Percentiles rank a stretch among this genome's conserved stretches.
Conservation (phyloP, 1,140 invertebrate genomes). For the Drosophila equinoxialis region DNA sequence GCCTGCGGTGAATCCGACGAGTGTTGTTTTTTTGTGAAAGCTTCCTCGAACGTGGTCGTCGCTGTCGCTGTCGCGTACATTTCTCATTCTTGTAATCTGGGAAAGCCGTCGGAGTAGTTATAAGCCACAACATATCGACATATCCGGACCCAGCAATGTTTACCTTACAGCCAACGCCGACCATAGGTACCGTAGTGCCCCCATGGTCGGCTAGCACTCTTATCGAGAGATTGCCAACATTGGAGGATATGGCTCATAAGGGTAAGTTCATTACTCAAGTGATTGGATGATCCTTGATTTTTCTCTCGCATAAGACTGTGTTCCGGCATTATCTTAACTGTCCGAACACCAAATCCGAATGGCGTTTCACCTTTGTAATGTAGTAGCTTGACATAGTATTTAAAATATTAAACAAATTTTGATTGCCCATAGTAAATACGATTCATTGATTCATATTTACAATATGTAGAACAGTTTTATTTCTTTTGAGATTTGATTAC, state of each 20-base stretch:
- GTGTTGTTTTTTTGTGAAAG: conserved; percentile 13
- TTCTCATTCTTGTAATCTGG: background rate
- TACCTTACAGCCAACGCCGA: conserved; percentile 73
- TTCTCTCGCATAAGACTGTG: background rate
- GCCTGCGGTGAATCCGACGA: conserved; percentile 2
- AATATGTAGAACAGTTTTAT: no score
- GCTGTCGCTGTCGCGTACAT: background rate
- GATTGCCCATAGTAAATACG: no score
- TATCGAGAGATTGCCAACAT: conserved; percentile 72
- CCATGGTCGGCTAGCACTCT: conserved; percentile 76
- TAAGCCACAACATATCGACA: conserved; percentile 15
- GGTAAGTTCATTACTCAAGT: conserved; percentile 49
- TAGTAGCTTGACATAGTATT: no score
- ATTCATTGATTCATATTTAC: no score
- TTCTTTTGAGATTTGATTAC: background rate
- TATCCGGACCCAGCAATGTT: conserved; percentile 58
- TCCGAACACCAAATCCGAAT: no score
- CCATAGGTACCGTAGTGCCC: conserved; percentile 69
- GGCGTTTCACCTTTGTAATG: no score
- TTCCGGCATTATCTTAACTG: background rate
- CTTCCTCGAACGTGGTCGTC: background rate
- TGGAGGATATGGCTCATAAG: conserved; percentile 81
- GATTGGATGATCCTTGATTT: background rate
- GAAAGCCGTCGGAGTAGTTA: conserved; percentile 6
- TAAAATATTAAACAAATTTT: no score